A percentile compares a stretch with the other conserved stretches of the same genome.
Evolutionary conservation across 2,113 vertebrate species (phyloP).

Genomic region (Sula dactylatra): DNA sequence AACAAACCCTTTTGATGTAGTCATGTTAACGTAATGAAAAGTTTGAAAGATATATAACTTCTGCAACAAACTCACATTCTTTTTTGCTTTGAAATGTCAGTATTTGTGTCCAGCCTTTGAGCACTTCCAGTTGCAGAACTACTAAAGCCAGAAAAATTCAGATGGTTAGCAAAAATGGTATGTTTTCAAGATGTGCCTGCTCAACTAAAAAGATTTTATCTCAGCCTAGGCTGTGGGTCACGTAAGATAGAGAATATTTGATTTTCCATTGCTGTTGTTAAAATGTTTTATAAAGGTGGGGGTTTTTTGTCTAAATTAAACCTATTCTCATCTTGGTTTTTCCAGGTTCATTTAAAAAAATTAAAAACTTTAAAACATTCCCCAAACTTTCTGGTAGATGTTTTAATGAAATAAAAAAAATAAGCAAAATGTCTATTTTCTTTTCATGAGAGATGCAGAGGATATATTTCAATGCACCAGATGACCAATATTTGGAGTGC

Average conservation of each 20-base stretch:
- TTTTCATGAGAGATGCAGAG: background rate
- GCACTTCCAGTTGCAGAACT: background rate
- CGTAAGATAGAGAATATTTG: background rate
- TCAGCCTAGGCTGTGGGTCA: background rate
- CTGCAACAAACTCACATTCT: background rate
- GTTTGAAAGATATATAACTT: background rate
- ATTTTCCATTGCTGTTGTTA: background rate
- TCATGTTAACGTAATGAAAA: background rate
- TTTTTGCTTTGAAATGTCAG: background rate
- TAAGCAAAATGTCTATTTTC: background rate
- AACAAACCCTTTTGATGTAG: background rate
- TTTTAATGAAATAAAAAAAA: background rate
- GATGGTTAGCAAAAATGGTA: background rate
- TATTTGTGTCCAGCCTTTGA: background rate
- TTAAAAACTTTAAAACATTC: background rate
- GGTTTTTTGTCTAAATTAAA: background rate
- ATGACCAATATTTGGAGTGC: background rate
- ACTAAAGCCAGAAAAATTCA: background rate
- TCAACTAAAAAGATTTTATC: background rate
- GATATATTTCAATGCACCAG: background rate
- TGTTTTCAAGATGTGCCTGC: background rate
- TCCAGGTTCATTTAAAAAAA: background rate
- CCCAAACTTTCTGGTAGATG: background rate
- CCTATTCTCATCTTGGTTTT: background rate
- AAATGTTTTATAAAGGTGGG: background rate